Evolutionary conservation across 2,113 vertebrate species (phyloP).

Genomic region (Leucoraja erinaceus): DNA sequence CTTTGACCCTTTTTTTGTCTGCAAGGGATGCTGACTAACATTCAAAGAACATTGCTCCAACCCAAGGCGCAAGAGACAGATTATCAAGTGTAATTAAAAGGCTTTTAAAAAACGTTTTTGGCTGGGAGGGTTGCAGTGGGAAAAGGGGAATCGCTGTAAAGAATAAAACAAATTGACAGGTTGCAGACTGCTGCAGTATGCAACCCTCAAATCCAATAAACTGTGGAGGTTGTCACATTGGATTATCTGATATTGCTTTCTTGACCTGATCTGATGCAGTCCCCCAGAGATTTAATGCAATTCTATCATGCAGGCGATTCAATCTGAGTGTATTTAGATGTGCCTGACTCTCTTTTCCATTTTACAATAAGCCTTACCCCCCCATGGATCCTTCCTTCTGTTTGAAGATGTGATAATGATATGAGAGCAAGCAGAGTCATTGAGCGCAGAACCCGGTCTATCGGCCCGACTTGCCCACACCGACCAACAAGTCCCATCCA

Average conservation of each 20-base stretch:
- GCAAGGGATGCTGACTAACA: neutral
- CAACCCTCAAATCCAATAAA: slow-evolving; percentile 44
- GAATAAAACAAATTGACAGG: slow-evolving; percentile 36
- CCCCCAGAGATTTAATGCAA: slow-evolving; percentile 37
- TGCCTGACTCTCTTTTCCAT: slow-evolving; percentile 12
- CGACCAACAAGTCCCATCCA: no score
- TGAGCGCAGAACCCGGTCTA: no score
- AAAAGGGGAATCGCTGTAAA: slow-evolving; percentile 21
- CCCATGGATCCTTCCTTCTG: neutral
- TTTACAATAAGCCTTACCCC: slow-evolving; percentile 23
- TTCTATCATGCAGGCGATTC: slow-evolving; percentile 32
- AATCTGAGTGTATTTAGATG: slow-evolving; percentile 31
- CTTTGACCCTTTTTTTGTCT: neutral
- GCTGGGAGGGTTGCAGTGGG: neutral
- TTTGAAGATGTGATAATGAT: slow-evolving; percentile 17
- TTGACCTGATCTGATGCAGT: slow-evolving; percentile 41
- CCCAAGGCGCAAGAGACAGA: neutral
- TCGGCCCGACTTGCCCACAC: no score
- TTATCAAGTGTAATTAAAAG: slow-evolving; percentile 30
- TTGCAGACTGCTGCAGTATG: slow-evolving; percentile 39
- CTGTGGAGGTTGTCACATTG: slow-evolving; percentile 41
- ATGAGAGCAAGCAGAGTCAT: neutral
- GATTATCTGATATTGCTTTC: slow-evolving; percentile 44
- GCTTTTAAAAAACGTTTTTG: slow-evolving; percentile 4
- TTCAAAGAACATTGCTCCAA: neutral